Conservation (phyloP, 2,113 vertebrate genomes). For the Marcusenius ussheri region DNA sequence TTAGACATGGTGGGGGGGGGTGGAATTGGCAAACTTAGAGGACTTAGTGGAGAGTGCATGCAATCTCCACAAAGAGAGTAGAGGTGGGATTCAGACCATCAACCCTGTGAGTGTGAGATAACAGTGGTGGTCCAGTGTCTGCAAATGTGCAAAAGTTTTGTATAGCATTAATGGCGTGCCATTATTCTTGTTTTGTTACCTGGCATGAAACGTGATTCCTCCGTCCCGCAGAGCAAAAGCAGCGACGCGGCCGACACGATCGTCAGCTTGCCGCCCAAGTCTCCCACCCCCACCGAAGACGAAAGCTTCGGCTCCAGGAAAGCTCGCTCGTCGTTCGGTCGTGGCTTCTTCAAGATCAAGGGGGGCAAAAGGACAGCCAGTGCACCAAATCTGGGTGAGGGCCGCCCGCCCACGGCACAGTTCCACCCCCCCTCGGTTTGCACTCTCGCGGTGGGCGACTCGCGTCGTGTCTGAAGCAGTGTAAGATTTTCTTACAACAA, state of each 20-base stretch:
- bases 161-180: neutral
- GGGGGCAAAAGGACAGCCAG: slow-evolving; percentile 80
- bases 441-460: neutral
- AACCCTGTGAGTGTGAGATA: neutral
- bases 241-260: slow-evolving; percentile 53
- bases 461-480: neutral
- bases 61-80: neutral
- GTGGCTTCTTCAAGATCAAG: slow-evolving; percentile 93
- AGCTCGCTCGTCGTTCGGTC: slow-evolving; percentile 85
- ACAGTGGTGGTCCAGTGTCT: neutral
- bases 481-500: neutral
- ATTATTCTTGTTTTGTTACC: neutral
- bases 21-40: neutral
- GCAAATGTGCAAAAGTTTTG: neutral
- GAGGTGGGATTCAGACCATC: neutral
- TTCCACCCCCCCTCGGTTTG: neutral
- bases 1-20: neutral
- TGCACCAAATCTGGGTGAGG: slow-evolving; percentile 81
- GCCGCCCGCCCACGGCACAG: neutral
- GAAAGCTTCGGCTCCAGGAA: slow-evolving; percentile 82
- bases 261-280: slow-evolving; percentile 67
- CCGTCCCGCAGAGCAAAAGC: slow-evolving; percentile 57
- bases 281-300: slow-evolving; percentile 58
- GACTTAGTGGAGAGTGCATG: neutral
- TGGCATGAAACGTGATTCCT: neutral